phyloP scores from a whole-genome alignment of 2,113 vertebrate genomes.

The Microcebus lehilahytsara region DNA sequence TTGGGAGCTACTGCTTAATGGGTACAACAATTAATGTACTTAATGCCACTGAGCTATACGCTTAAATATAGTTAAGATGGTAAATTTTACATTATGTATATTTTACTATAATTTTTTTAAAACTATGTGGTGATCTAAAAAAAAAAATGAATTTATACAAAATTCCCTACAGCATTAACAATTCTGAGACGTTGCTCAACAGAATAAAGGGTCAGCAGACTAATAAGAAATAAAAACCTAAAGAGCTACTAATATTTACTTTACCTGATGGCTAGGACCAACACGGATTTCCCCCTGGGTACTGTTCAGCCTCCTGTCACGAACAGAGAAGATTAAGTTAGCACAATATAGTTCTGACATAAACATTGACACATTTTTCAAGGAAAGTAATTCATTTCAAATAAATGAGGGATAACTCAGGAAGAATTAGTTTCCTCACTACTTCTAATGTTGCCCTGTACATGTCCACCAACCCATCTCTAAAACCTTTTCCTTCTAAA shows the following conservation, averaged over 20 bases:
- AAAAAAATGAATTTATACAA: neutral
- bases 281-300: conserved; percentile 99
- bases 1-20: neutral
- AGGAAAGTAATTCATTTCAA: neutral
- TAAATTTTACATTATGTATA: neutral
- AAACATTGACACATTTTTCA: neutral
- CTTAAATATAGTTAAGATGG: neutral
- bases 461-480: fast-evolving
- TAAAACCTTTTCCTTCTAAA: neutral
- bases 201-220: neutral
- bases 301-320: conserved; percentile 96
- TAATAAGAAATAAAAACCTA: neutral
- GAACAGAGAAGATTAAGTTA: conserved; percentile 69
- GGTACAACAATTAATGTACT: neutral
- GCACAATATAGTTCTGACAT: neutral
- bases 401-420: neutral
- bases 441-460: neutral
- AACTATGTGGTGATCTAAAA: neutral
- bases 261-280: conserved; percentile 98
- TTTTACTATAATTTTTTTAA: neutral
- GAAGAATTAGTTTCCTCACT: neutral
- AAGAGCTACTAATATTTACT: neutral
- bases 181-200: neutral
- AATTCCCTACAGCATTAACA: neutral
- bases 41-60: neutral